A percentile compares a stretch with the other conserved stretches of the same genome.
These are phyloP conservation scores for Drosophila novamexicana DNA, from an alignment of 1,140 invertebrate species.

Conservation along the genomic window DNA sequence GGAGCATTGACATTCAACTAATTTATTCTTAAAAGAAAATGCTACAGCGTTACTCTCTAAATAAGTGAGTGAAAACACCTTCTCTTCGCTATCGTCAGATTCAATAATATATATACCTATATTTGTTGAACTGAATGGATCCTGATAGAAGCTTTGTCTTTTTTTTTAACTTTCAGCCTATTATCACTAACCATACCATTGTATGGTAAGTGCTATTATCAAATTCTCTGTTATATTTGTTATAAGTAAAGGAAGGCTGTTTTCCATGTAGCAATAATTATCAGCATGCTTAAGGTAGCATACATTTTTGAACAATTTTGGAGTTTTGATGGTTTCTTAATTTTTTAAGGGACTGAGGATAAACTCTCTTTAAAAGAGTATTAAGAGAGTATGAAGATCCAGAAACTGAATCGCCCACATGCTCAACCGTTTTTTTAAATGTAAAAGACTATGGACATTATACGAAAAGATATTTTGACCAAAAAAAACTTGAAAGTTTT, in stretches of 20 bases:
- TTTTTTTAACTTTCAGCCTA: too few species aligned
- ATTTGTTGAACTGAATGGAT: not conserved
- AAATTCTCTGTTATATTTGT: too few species aligned
- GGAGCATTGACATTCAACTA: conserved; percentile 1
- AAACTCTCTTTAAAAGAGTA: not conserved
- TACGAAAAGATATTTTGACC: conserved; percentile 2
- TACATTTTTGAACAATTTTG: not conserved
- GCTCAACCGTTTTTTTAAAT: not conserved
- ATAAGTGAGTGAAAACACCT: not conserved
- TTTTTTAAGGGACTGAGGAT: conserved; percentile 1
- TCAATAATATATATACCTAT: not conserved
- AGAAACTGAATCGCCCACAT: not conserved
- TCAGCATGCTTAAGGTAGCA: not conserved
- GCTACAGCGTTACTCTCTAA: not conserved
- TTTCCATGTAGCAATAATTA: not conserved
- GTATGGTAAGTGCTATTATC: too few species aligned
- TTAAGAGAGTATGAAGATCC: too few species aligned
- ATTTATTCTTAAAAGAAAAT: not conserved
- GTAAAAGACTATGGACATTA: conserved; percentile 3
- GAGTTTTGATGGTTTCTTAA: not conserved
- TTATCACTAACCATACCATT: too few species aligned
- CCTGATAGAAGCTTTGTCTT: not conserved
- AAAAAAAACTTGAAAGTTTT: conserved; percentile 6
- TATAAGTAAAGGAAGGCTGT: too few species aligned
- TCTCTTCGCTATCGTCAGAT: not conserved